phyloP scores from a whole-genome alignment of 1,140 invertebrate species.

The Cephus cinctus region DNA sequence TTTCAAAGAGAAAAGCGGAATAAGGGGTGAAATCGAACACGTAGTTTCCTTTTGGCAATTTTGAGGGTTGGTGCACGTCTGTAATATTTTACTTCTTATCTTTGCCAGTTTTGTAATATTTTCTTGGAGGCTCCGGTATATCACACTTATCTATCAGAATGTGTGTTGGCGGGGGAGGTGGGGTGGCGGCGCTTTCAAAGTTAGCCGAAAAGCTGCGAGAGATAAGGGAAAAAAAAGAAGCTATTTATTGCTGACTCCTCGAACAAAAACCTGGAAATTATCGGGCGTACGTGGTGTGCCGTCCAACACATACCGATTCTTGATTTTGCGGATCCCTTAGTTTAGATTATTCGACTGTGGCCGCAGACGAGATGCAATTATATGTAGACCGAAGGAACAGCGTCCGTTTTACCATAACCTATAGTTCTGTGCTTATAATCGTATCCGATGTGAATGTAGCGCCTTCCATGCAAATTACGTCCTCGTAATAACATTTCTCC shows the following conservation, averaged over 20 bases:
- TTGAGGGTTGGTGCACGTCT: too few species aligned
- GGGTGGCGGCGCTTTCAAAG: background rate
- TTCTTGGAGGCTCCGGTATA: background rate
- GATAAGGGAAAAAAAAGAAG: conserved; percentile 1
- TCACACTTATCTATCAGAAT: conserved; percentile 4
- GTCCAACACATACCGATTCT: too few species aligned
- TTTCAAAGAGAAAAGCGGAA: background rate
- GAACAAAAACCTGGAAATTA: background rate
- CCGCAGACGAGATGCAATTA: background rate
- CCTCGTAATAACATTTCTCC: too few species aligned
- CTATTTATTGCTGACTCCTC: background rate
- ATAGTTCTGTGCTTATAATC: too few species aligned
- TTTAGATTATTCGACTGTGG: too few species aligned
- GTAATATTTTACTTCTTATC: conserved; percentile 3
- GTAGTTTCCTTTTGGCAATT: too few species aligned
- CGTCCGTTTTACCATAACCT: background rate
- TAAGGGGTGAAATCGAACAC: background rate
- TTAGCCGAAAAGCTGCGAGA: background rate
- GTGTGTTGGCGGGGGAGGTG: background rate
- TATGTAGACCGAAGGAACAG: background rate
- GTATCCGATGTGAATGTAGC: too few species aligned
- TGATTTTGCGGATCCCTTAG: too few species aligned
- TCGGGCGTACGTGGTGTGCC: conserved; percentile 1
- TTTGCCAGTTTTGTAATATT: conserved; percentile 5
- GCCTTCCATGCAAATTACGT: too few species aligned